Evolutionary conservation across 2,797 vertebrate species (phyloP), one percentile per base, ranked within the genome.

Genomic region (Microctenopoma lineatum): DNA sequence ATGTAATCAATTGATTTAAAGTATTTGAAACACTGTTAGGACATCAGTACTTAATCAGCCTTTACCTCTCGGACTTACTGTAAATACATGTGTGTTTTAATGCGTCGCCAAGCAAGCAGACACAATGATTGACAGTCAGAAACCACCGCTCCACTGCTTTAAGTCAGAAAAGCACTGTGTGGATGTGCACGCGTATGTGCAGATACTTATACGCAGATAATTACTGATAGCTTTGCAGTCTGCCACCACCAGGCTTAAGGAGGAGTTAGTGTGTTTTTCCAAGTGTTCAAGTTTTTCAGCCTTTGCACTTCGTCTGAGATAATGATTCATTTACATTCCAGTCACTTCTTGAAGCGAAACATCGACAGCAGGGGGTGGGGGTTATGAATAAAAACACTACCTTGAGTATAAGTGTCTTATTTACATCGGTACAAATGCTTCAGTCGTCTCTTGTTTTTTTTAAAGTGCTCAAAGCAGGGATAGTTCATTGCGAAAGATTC

Each of bases 271-370:
- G 42, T 73, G 21, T 73, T 70, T 75, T 50, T 13, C 13, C 9
- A 60, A 83, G 70, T 84, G 81, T n/a, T 70, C 68, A 50, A 84
- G 63, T 87, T 86, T 81, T 51, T 36, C 59, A 83, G 74, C 76
- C 73, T 87, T 85, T 84, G 73, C 79, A 75, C 81, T 78, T 59
- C 51, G 66, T 83, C 66, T 63, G 69, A 84, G 87, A 89, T 92
- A 92, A 93, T 88, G 87, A 91, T 65, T 78, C 61, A 87, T 89
- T 91, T 93, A 78, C 83, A 90, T 92, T 90, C 85, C 74, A 73
- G 77, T 81, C 61, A 60, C 73, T 76, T 63, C 67, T 66, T 80
- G 80, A 79, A 0, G 55, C 48, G 58, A 70, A 80, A 80, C 69
- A 64, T 79, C 14, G 47, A 71, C 87, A 87, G 78, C 83, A 84